phyloP scores from a whole-genome alignment of 1,140 invertebrate species.

The Cydia amplana region DNA sequence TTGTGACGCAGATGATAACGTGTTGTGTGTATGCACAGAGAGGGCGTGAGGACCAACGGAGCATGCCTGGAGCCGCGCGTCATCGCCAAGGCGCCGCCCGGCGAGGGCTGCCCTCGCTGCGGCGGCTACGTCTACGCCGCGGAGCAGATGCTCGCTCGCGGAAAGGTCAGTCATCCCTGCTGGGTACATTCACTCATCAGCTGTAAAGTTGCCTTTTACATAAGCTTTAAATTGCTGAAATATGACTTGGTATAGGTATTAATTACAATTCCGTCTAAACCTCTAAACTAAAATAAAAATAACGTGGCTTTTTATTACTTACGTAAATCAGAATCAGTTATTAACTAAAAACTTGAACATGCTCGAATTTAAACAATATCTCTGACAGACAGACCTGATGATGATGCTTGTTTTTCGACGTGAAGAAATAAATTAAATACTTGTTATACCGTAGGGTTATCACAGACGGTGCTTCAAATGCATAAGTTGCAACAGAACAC shows the following conservation, averaged over 20 bases:
- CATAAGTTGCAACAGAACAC: constrained; percentile 91
- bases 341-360: too few relatives aligned
- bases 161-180: constrained; percentile 84
- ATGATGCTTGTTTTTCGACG: neutral
- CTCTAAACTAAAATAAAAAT: neutral
- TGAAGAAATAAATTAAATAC: constrained; percentile 16
- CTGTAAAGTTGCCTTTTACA: constrained; percentile 24
- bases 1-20: constrained; percentile 45
- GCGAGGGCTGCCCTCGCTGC: constrained; percentile 93
- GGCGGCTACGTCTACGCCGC: constrained; percentile 95
- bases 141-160: constrained; percentile 95
- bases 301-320: too few relatives aligned
- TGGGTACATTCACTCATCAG: constrained; percentile 3
- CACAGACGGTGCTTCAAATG: constrained; percentile 95
- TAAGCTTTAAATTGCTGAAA: neutral
- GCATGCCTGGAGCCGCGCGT: constrained; percentile 84
- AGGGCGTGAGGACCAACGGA: constrained; percentile 73
- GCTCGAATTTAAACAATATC: too few relatives aligned
- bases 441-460: constrained; percentile 85
- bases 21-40: constrained; percentile 55
- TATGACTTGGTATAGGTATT: neutral
- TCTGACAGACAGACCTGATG: neutral
- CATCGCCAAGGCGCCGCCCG: constrained; percentile 91
- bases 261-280: neutral
- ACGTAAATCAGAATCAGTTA: too few relatives aligned